Percentiles rank a stretch among this genome's conserved stretches.
phyloP scores from a whole-genome alignment of 2,888 invertebrate species.

The Bibio marci region DNA sequence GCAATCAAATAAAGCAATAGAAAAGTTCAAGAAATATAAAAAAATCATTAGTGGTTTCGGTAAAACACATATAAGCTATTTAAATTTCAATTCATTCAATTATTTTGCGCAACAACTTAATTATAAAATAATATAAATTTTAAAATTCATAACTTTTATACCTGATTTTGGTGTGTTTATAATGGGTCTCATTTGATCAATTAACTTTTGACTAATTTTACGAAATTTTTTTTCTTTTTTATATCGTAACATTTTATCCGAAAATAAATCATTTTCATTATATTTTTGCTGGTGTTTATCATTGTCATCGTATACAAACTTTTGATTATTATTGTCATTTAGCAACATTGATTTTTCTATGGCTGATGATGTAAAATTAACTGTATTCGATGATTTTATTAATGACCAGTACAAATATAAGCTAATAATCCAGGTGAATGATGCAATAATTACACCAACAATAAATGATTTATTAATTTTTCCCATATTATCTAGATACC shows the following conservation, averaged over 20 bases:
- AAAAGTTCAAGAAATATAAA: too few species aligned
- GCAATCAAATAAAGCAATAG: too few species aligned
- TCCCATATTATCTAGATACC: not conserved
- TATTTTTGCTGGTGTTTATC: too few species aligned
- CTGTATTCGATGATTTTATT: slow-evolving; percentile 18
- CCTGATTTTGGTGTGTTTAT: slow-evolving; percentile 17
- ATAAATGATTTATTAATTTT: slow-evolving; percentile 33
- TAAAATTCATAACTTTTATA: too few species aligned
- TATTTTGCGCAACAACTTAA: too few species aligned
- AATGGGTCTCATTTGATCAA: slow-evolving; percentile 25
- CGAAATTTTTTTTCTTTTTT: slow-evolving; percentile 7
- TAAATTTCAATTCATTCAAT: too few species aligned
- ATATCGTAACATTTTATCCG: slow-evolving; percentile 5
- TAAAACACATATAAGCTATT: too few species aligned
- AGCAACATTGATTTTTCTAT: too few species aligned
- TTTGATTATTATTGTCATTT: too few species aligned
- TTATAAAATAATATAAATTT: too few species aligned
- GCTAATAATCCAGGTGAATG: slow-evolving; percentile 55
- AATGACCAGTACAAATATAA: slow-evolving; percentile 52
- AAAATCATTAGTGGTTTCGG: too few species aligned
- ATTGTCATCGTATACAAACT: not conserved
- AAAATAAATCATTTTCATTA: not conserved
- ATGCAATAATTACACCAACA: slow-evolving; percentile 55
- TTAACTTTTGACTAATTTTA: slow-evolving; percentile 7
- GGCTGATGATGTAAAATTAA: too few species aligned